Evolutionary conservation across 1,140 invertebrate genomes (phyloP).

Genomic region (Aphelenchoides fujianensis): DNA sequence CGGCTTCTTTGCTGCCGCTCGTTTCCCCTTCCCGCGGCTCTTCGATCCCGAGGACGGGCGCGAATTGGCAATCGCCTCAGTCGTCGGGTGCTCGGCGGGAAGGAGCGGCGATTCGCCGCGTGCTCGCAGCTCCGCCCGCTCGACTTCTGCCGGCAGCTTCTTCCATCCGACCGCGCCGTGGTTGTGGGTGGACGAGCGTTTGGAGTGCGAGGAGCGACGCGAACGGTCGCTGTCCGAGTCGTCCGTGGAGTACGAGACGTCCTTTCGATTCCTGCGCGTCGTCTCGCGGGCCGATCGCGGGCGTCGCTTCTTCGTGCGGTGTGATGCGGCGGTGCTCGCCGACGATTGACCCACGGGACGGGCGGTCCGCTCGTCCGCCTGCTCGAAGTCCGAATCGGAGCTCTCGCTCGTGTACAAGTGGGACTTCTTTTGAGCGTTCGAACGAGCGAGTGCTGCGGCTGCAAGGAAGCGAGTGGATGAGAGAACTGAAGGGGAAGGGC

Average conservation of each 20-base stretch:
- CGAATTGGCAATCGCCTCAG: background rate
- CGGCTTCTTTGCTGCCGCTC: background rate
- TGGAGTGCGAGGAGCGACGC: no score
- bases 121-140: background rate
- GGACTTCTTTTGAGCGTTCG: no score
- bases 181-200: no score
- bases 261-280: background rate
- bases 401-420: background rate
- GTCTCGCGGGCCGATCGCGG: background rate
- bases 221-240: constrained; percentile 3
- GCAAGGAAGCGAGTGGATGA: no score
- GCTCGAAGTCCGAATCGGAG: background rate
- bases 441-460: background rate
- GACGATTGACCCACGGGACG: background rate
- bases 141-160: constrained; percentile 2
- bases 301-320: background rate
- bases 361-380: no score
- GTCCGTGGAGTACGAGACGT: background rate
- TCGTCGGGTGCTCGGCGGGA: background rate
- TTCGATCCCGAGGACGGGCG: background rate
- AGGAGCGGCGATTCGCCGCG: background rate
- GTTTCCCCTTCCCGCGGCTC: background rate
- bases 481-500: background rate
- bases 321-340: background rate
- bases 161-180: background rate